phyloP scores from a whole-genome alignment of 2,797 vertebrate genomes.

The Clarias pachynema region DNA sequence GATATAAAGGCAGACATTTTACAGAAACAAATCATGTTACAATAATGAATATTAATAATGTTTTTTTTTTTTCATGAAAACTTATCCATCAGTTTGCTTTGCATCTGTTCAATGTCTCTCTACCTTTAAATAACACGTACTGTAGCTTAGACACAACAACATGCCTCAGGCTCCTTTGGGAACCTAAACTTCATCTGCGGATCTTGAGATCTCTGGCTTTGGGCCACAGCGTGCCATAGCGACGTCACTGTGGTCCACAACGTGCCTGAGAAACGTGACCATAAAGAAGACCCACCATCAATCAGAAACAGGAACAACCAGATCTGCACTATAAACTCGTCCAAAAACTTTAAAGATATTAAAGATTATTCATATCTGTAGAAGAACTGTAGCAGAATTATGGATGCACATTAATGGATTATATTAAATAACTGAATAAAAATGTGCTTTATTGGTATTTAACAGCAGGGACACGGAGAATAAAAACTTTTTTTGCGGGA shows the following conservation, averaged over 20 bases:
- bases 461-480: not conserved
- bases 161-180: conserved; percentile 1
- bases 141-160: conserved; percentile 41
- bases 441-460: conserved; percentile 21
- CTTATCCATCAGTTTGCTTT: not conserved
- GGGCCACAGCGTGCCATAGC: not conserved
- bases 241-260: not conserved
- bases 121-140: conserved; percentile 4
- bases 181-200: conserved; percentile 9
- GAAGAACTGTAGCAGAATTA: not conserved
- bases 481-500: not conserved
- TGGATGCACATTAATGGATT: not conserved
- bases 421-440: not conserved
- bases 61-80: not conserved
- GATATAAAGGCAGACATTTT: not conserved
- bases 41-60: not conserved
- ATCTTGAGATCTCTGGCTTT: not conserved
- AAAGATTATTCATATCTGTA: not conserved
- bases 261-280: conserved; percentile 24
- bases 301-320: not conserved
- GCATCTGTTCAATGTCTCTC: not conserved
- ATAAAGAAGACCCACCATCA: not conserved
- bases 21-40: not conserved
- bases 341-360: not conserved
- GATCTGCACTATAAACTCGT: not conserved